These are phyloP conservation scores for Mactra quadrangularis DNA, from an alignment of 1,140 invertebrate species.

Conservation along the genomic window DNA sequence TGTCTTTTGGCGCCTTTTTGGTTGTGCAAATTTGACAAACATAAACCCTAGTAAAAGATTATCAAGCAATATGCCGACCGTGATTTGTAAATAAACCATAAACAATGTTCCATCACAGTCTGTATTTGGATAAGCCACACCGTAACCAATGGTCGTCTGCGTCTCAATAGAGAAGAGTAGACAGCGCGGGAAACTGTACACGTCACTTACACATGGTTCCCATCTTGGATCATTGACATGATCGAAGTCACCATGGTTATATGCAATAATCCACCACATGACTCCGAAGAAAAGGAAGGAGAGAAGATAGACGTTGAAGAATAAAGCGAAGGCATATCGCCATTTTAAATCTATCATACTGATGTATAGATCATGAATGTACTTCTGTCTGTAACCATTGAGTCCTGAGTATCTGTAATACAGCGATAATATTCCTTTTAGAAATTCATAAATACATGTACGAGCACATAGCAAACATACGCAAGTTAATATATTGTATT, in stretches of 20 bases:
- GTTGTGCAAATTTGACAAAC: slow-evolving; percentile 81
- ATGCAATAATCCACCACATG: slow-evolving; percentile 97
- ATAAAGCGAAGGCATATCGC: slow-evolving; percentile 98
- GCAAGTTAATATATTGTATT: too few relatives aligned
- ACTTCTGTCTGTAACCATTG: slow-evolving; percentile 68
- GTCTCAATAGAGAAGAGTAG: slow-evolving; percentile 85
- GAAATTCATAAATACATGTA: background rate
- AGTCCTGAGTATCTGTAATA: slow-evolving; percentile 67
- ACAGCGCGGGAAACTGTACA: slow-evolving; percentile 78
- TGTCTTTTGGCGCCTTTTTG: slow-evolving; percentile 81
- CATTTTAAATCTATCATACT: slow-evolving; percentile 88
- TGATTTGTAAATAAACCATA: slow-evolving; percentile 78
- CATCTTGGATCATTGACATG: slow-evolving; percentile 87
- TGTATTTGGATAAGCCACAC: slow-evolving; percentile 88
- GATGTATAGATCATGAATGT: slow-evolving; percentile 77
- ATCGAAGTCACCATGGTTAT: slow-evolving; percentile 93
- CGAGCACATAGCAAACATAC: too few relatives aligned
- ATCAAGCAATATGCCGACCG: slow-evolving; percentile 80
- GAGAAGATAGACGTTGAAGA: slow-evolving; percentile 95
- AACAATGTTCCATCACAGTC: slow-evolving; percentile 76
- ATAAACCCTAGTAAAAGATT: slow-evolving; percentile 80
- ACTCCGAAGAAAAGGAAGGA: slow-evolving; percentile 96
- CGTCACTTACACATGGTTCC: slow-evolving; percentile 78
- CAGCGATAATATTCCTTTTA: background rate
- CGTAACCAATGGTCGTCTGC: slow-evolving; percentile 85